A percentile compares a stretch with the other conserved stretches of the same genome.
Evolutionary conservation across 1,140 invertebrate genomes (phyloP).

Genomic region (Drosophila subpulchrella): DNA sequence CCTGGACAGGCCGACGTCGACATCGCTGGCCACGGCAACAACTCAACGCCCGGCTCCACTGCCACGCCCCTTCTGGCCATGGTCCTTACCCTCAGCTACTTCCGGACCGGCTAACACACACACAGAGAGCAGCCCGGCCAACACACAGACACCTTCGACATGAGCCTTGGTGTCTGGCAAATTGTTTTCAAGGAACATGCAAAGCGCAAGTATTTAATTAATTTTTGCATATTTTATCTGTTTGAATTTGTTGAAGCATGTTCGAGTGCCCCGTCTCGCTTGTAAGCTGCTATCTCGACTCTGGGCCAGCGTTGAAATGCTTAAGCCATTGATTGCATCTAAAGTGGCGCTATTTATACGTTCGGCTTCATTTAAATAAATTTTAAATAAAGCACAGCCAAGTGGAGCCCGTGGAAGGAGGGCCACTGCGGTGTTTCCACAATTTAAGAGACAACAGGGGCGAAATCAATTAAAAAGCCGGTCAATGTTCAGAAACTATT

Average conservation of each 20-base stretch:
- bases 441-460: constrained; percentile 15
- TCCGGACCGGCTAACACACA: constrained; percentile 36
- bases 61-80: constrained; percentile 33
- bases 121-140: constrained; percentile 17
- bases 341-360: constrained; percentile 81
- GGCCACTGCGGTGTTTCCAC: constrained; percentile 7
- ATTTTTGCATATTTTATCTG: constrained; percentile 83
- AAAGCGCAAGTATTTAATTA: constrained; percentile 83
- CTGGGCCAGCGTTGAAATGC: constrained; percentile 70
- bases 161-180: constrained; percentile 82
- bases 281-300: constrained; percentile 58
- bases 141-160: constrained; percentile 70
- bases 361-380: constrained; percentile 78
- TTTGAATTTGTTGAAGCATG: constrained; percentile 82
- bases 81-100: constrained; percentile 43
- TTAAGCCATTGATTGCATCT: constrained; percentile 82
- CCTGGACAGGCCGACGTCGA: constrained; percentile 72
- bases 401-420: not conserved
- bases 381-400: constrained; percentile 77
- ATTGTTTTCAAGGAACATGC: constrained; percentile 83
- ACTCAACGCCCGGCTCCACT: constrained; percentile 50
- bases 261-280: constrained; percentile 57
- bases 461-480: constrained; percentile 1
- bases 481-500: not conserved
- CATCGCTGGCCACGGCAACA: constrained; percentile 65